Percentiles rank a stretch among this genome's conserved stretches.
Conservation (phyloP, 2,113 vertebrate genomes). For the Mesocricetus auratus region DNA sequence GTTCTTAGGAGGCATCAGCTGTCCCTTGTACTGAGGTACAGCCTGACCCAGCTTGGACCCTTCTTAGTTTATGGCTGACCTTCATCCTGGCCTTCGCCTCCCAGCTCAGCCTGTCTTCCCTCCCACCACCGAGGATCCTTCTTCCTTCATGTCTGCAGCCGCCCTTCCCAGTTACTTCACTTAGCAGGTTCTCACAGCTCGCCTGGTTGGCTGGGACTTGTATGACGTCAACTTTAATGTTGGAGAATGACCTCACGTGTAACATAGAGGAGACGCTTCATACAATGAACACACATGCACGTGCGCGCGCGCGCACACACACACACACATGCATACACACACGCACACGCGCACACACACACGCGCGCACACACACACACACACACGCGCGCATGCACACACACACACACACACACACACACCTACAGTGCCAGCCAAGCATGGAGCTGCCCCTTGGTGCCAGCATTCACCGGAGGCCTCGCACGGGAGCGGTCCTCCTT, state of each 20-base stretch:
- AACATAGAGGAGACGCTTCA: background rate
- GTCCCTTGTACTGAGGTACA: background rate
- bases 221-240: background rate
- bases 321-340: background rate
- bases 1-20: background rate
- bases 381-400: background rate
- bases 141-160: background rate
- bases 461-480: background rate
- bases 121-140: background rate
- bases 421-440: rapidly evolving
- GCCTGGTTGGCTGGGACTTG: background rate
- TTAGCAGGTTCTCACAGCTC: background rate
- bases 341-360: background rate
- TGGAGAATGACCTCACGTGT: background rate
- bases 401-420: rapidly evolving
- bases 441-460: background rate
- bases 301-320: background rate
- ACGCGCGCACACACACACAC: too few relatives aligned
- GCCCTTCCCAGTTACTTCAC: background rate
- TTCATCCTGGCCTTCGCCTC: background rate
- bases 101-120: background rate
- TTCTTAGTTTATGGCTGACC: rapidly evolving
- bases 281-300: rapidly evolving
- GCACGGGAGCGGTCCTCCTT: rapidly evolving
- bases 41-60: background rate